A percentile compares a stretch with the other conserved stretches of the same genome.
Conservation (phyloP, 2,113 vertebrate genomes). For the Tyrannus savana region DNA sequence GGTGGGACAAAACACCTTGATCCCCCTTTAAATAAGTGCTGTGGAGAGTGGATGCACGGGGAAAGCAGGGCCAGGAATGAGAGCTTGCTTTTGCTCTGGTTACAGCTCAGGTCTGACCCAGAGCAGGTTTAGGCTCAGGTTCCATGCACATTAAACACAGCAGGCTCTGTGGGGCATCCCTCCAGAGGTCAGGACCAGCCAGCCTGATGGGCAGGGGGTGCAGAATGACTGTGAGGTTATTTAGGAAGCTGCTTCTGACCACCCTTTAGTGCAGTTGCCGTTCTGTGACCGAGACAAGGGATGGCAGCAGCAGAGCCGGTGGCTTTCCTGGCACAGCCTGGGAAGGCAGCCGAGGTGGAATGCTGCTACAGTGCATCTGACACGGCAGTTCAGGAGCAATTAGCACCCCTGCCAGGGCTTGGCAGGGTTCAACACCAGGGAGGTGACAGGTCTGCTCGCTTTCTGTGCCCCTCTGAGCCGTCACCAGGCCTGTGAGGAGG, state of each 20-base stretch:
- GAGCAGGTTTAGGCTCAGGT: background rate
- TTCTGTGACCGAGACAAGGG: background rate
- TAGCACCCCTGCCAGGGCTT: background rate
- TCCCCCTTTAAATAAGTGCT: background rate
- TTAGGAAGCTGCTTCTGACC: background rate
- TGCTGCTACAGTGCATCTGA: background rate
- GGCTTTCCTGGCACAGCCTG: background rate
- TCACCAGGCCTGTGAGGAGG: background rate
- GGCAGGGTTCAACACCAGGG: rapidly evolving
- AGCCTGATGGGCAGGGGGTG: background rate
- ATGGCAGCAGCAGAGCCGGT: background rate
- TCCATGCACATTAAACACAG: background rate
- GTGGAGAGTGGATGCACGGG: background rate
- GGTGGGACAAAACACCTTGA: background rate
- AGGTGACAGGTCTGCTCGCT: background rate
- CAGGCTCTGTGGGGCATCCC: background rate
- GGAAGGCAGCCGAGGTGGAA: rapidly evolving
- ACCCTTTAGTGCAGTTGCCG: background rate
- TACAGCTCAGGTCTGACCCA: background rate
- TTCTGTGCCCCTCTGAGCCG: rapidly evolving
- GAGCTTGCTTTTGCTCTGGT: background rate
- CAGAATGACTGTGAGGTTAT: background rate
- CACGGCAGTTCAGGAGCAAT: background rate
- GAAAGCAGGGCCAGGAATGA: background rate
- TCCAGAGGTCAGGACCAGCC: background rate